These are phyloP conservation scores for Therioaphis trifolii DNA, from an alignment of 2,888 invertebrate genomes.

Conservation along the genomic window DNA sequence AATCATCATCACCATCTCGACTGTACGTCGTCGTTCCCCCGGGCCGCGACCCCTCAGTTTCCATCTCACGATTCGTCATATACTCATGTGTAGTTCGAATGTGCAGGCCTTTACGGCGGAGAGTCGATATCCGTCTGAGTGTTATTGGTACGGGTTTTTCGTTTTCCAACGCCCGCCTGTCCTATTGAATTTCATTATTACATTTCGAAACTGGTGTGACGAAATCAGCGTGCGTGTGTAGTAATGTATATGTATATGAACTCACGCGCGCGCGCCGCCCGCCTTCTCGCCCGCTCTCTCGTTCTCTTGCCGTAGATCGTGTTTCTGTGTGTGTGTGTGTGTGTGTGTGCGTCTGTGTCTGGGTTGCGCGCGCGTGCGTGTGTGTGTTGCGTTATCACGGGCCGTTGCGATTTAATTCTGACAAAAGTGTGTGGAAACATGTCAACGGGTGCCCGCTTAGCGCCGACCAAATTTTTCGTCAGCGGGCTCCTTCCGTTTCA, in stretches of 20 bases:
- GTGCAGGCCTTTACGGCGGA: too few relatives aligned
- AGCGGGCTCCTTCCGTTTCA: too few relatives aligned
- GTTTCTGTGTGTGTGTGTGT: conserved; percentile 1
- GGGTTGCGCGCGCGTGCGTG: background rate
- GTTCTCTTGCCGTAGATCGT: background rate
- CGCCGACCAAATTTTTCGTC: background rate
- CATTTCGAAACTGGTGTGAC: conserved; percentile 45
- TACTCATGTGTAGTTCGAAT: too few relatives aligned
- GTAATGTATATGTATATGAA: conserved; percentile 40
- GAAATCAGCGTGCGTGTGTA: conserved; percentile 53
- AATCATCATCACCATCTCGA: background rate
- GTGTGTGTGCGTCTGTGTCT: conserved; percentile 52
- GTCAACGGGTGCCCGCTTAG: background rate
- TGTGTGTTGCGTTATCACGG: conserved; percentile 54
- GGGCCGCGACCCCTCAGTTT: background rate
- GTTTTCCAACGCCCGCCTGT: background rate
- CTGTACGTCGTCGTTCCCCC: background rate
- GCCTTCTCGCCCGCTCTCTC: background rate
- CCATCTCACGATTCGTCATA: too few relatives aligned
- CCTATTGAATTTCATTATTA: conserved; percentile 55
- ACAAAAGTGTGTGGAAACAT: conserved; percentile 38
- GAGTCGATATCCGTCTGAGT: too few relatives aligned
- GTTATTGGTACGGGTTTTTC: too few relatives aligned
- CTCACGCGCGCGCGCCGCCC: conserved; percentile 11
- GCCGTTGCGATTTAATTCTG: conserved; percentile 29